Evolutionary conservation across 1,140 invertebrate genomes (phyloP).

Genomic region (Atopsyche davidsoni): DNA sequence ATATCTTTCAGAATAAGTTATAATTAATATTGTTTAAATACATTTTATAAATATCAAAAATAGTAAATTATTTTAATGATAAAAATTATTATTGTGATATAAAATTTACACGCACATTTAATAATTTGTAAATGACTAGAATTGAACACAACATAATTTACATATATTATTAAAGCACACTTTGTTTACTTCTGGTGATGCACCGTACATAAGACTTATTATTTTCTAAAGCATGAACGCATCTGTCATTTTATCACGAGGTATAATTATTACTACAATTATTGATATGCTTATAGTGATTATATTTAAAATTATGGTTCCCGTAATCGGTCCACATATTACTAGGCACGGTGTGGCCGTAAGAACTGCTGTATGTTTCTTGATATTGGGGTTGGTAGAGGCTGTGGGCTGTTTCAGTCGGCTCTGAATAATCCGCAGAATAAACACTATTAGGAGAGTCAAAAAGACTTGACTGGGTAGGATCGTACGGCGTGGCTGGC

Average conservation of each 20-base stretch:
- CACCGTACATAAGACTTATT: not conserved
- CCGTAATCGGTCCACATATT: too few relatives aligned
- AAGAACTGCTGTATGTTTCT: not conserved
- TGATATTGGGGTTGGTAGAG: not conserved
- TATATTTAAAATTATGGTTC: not conserved
- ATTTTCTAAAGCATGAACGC: not conserved
- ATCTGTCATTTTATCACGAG: not conserved
- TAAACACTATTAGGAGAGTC: conserved; percentile 11
- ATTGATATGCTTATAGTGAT: conserved; percentile 6
- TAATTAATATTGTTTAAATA: too few relatives aligned
- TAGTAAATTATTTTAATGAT: too few relatives aligned
- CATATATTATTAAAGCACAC: not conserved
- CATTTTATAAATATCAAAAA: too few relatives aligned
- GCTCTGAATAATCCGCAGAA: conserved; percentile 3
- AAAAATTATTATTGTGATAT: too few relatives aligned
- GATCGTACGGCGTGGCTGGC: conserved; percentile 2
- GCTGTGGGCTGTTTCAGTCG: not conserved
- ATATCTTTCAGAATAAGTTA: too few relatives aligned
- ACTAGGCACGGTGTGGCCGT: too few relatives aligned
- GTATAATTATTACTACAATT: not conserved
- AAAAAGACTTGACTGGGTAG: not conserved
- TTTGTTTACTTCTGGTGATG: not conserved
- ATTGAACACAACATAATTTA: not conserved
- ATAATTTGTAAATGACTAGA: not conserved
- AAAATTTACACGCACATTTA: not conserved